phyloP scores from a whole-genome alignment of 1,140 invertebrate species.

The Onthophagus taurus region DNA sequence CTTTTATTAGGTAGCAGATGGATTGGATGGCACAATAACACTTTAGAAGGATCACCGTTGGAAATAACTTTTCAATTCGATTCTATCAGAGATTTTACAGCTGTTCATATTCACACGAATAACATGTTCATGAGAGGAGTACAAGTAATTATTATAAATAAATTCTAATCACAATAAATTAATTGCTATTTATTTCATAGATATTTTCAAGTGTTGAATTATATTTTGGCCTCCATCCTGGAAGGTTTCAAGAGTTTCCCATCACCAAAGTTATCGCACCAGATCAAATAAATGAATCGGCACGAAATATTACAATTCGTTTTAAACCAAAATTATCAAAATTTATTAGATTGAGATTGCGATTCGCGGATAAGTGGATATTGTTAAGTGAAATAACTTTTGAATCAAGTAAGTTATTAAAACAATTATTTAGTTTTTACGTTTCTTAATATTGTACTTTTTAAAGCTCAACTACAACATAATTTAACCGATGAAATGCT shows the following conservation, averaged over 20 bases:
- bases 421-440: no score
- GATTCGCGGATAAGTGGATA: constrained; percentile 77
- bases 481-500: constrained; percentile 40
- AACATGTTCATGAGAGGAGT: constrained; percentile 62
- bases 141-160: no score
- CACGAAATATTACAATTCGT: constrained; percentile 71
- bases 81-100: constrained; percentile 61
- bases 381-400: constrained; percentile 80
- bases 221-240: constrained; percentile 71
- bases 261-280: constrained; percentile 56
- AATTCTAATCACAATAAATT: constrained; percentile 25
- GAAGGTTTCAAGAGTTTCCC: constrained; percentile 53
- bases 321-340: constrained; percentile 66
- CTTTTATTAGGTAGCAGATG: constrained; percentile 79
- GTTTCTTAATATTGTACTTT: no score
- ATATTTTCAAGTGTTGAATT: constrained; percentile 60
- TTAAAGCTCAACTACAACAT: constrained; percentile 36
- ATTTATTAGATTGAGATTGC: constrained; percentile 68
- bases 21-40: constrained; percentile 79
- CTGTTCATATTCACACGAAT: constrained; percentile 65
- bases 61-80: constrained; percentile 75
- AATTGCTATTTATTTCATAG: constrained; percentile 43
- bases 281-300: constrained; percentile 65
- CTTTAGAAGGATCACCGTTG: constrained; percentile 45
- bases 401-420: constrained; percentile 58